These are phyloP conservation scores for Ciona savignyi DNA, from an alignment of 23 tunicate genomes.

Conservation along the genomic window DNA sequence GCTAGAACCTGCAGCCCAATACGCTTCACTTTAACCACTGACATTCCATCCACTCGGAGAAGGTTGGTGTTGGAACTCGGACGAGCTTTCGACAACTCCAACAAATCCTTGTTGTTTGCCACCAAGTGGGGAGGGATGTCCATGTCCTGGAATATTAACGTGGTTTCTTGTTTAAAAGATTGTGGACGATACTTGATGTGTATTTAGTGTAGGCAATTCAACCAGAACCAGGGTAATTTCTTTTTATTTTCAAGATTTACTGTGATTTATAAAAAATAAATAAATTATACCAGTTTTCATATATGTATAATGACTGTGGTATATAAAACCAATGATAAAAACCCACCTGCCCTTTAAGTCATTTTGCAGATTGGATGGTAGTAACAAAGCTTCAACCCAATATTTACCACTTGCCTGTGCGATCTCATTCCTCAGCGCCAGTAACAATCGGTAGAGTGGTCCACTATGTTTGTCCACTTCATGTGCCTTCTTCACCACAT, in stretches of 20 bases:
- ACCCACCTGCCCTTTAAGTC: no score
- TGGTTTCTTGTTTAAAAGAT: no score
- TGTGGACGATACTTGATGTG: no score
- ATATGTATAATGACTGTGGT: no score
- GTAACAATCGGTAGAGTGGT: conserved; percentile 55
- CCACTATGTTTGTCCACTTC: conserved; percentile 57
- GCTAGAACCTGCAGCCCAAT: conserved; percentile 75
- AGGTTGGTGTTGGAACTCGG: conserved; percentile 53
- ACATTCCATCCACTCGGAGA: conserved; percentile 85
- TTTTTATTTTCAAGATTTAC: no score
- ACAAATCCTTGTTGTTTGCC: conserved; percentile 81
- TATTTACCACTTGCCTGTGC: conserved; percentile 90
- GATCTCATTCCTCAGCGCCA: conserved; percentile 70
- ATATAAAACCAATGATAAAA: no score
- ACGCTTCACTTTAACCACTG: conserved; percentile 75
- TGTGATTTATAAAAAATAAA: no score
- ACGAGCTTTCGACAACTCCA: conserved; percentile 79
- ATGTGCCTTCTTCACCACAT: conserved; percentile 5
- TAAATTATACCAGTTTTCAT: no score
- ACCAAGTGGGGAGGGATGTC: conserved; percentile 91
- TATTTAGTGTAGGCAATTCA: no score
- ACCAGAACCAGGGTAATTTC: no score
- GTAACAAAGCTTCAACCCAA: no score
- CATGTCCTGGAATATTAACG: conserved; percentile 94
- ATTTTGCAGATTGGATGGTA: no score